Evolutionary conservation across 2,888 invertebrate species (phyloP), one percentile per base, ranked within the genome.

Genomic region (Drosophila subquinaria): DNA sequence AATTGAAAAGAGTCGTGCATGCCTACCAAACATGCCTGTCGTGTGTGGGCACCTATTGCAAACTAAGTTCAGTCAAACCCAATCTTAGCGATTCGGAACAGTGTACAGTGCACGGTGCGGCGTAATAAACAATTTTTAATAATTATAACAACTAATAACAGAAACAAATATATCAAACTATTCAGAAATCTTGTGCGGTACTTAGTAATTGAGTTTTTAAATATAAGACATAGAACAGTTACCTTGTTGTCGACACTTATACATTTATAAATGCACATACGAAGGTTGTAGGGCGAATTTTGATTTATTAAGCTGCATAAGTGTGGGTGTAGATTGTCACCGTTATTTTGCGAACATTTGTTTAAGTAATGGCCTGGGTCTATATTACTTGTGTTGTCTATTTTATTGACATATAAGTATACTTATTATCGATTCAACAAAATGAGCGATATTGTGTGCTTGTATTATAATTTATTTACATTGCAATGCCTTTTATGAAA

Each of bases 71-170:
- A 27, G 27, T 27, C 27, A 1, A 27, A 27, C 27, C 27, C 0
- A 30, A 27, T 27, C 27, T 8, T 8, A 30, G 30, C 30, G 30
- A 30, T 30, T 30, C 30, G 30, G 8, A 8, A 2, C 30, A 30
- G 8, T 30, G 6, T 6, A 30, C 74, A 78, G 76, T 76, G 78
- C 66, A 27, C 66, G 53, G 51, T 45, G 23, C 42, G 35, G 51
- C 52, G 53, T 23, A 11, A 60, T 36, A n/a, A 11, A 55, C 50
- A 53, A 11, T 71, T 35, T 63, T 48, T 13, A 11, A 38, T 30
- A 48, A 17, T 36, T 48, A 30, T 17, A n/a, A 27, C 38, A 17
- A 48, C 38, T 9, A 30, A 38, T 38, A 48, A 48, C 38, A 17
- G 27, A 59, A 48, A 38, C 38, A 36, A 36, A 3, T 30, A 27